Evolutionary conservation across 1,140 invertebrate species (phyloP).

Genomic region (Hyles euphorbiae): DNA sequence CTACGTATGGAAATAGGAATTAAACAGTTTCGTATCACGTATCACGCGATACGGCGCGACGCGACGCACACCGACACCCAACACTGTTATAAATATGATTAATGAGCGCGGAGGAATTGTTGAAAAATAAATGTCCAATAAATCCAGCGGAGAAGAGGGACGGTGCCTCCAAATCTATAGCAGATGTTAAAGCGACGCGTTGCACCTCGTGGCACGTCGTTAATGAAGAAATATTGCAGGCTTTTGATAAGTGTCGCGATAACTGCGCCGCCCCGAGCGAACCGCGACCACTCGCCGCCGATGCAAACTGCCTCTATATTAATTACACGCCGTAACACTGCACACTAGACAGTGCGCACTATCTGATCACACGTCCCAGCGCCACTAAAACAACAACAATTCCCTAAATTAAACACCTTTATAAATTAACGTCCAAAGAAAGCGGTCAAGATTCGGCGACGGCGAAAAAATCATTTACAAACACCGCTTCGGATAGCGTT

Average conservation of each 20-base stretch:
- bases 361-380: constrained; percentile 26
- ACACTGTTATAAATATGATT: no score
- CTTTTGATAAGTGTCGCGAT: constrained; percentile 60
- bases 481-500: constrained; percentile 31
- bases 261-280: constrained; percentile 43
- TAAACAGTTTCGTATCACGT: no score
- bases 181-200: constrained; percentile 38
- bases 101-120: no score
- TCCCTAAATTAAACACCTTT: constrained; percentile 15
- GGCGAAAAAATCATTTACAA: constrained; percentile 37
- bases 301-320: constrained; percentile 32
- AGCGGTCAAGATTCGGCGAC: constrained; percentile 16
- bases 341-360: constrained; percentile 27
- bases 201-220: constrained; percentile 45
- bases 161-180: constrained; percentile 18
- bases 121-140: neutral
- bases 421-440: constrained; percentile 14
- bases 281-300: constrained; percentile 13
- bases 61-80: no score
- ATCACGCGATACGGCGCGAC: no score
- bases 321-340: constrained; percentile 37
- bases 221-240: constrained; percentile 73
- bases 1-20: no score
- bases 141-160: no score
- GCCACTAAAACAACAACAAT: constrained; percentile 4